Evolutionary conservation across 2,888 invertebrate species (phyloP).

Genomic region (Drosophila paranaensis): DNA sequence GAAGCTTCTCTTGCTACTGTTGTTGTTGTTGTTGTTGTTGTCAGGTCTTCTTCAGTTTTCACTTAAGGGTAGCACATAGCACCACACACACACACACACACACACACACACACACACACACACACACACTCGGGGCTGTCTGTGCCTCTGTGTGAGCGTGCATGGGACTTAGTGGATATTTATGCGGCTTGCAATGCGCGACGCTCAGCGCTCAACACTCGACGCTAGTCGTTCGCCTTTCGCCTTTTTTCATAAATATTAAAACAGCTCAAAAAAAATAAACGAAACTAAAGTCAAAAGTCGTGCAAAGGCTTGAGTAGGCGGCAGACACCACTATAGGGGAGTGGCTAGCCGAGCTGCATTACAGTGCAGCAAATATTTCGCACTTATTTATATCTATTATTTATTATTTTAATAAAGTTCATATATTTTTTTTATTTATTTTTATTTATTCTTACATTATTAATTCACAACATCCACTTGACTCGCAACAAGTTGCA

Average conservation of each 20-base stretch:
- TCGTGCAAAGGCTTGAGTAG: constrained; percentile 42
- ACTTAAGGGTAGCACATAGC: constrained; percentile 67
- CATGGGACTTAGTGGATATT: constrained; percentile 73
- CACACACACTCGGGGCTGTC: not conserved
- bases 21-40: constrained; percentile 33
- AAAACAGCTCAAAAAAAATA: constrained; percentile 57
- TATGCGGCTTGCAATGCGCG: constrained; percentile 72
- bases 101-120: not conserved
- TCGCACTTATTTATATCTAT: not conserved
- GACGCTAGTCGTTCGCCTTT: constrained; percentile 42
- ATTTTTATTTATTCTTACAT: constrained; percentile 2
- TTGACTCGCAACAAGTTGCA: constrained; percentile 24
- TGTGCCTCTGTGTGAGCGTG: constrained; percentile 24
- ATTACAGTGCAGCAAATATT: constrained; percentile 16
- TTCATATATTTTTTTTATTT: not conserved
- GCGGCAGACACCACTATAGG: not conserved
- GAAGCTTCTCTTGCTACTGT: constrained; percentile 14
- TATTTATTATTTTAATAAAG: not conserved
- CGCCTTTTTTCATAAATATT: constrained; percentile 75
- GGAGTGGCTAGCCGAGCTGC: not conserved
- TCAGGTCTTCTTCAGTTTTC: constrained; percentile 61
- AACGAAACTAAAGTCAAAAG: constrained; percentile 66
- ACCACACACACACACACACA: constrained; percentile 31
- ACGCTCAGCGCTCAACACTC: constrained; percentile 54
- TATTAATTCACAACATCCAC: not conserved